phyloP scores from a whole-genome alignment of 2,888 invertebrate genomes.

The Heteromyza rotundicornis region DNA sequence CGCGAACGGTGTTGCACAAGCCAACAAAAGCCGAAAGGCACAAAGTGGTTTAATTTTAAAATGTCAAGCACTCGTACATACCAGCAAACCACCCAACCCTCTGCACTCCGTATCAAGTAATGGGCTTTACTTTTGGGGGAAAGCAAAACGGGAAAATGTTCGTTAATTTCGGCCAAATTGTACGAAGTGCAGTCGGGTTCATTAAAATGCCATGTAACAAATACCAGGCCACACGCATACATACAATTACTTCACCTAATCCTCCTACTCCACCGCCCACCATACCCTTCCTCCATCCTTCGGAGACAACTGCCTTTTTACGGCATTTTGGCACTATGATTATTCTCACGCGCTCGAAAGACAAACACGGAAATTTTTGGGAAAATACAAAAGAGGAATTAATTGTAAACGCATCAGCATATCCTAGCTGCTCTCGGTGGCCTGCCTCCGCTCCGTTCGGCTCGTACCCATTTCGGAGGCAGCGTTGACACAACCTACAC shows the following conservation, averaged over 20 bases:
- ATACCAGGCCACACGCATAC: not conserved
- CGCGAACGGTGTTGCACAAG: not conserved
- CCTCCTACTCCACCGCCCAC: no score
- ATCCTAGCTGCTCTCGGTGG: no score
- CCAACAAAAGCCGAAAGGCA: slow-evolving; percentile 9
- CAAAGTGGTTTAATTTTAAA: slow-evolving; percentile 20
- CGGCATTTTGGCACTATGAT: not conserved
- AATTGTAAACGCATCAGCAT: slow-evolving; percentile 33
- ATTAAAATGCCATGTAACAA: slow-evolving; percentile 13
- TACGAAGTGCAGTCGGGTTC: not conserved
- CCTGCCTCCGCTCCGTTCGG: no score
- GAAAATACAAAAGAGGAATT: slow-evolving; percentile 38
- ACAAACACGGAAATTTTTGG: slow-evolving; percentile 1
- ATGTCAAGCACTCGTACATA: not conserved
- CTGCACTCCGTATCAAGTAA: no score
- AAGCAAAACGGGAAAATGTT: not conserved
- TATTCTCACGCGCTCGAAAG: slow-evolving; percentile 9
- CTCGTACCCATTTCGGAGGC: no score
- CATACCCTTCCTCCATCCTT: no score
- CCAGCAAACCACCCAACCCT: not conserved
- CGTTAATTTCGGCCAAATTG: not conserved
- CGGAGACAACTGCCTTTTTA: not conserved
- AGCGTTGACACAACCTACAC: not conserved
- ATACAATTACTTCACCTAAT: no score
- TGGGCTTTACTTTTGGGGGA: no score